Evolutionary conservation across 2,888 invertebrate species (phyloP), one percentile per base, ranked within the genome.

Genomic region (Heteromurus nitidus): DNA sequence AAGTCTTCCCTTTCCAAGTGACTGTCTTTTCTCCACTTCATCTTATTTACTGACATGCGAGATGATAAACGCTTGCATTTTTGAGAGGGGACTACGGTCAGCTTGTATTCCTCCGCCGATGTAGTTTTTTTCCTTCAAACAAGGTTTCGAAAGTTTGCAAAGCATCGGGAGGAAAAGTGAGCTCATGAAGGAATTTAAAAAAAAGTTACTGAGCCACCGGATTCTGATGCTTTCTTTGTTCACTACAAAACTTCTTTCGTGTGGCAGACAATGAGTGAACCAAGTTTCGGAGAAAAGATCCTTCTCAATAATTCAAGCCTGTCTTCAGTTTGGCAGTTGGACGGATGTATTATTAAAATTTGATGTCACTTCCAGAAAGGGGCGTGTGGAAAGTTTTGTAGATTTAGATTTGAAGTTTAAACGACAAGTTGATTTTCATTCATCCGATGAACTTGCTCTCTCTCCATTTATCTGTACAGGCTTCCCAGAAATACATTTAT

Each of bases 311-410:
- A 26, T 55, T 16, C 65, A 75, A 36, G 55, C 65, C 58, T 64
- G 67, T 53, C 68, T 47, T 30, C 58, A 58, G 58, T 47, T 69
- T 77, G 77, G 69, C 77, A 77, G 68, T 60, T 77, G 77, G 77
- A 62, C 69, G 69, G 69, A 69, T 77, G 60, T 31, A 60, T 47
- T 69, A 60, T 77, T 69, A 76, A 68, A 68, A 31, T 76, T 77
- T 77, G 20, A 65, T 42, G 55, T 74, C 55, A 65, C 26, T 65
- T 65, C 60, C 36, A 22, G 2, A n/a, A n/a, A n/a, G n/a, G n/a
- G n/a, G n/a, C n/a, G n/a, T n/a, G n/a, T n/a, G n/a, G 22, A n/a
- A 31, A 26, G 11, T 13, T 26, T 20, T 18, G 26, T 24, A 55
- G 55, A 30, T 26, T 53, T 58, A 20, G 22, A 20, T 31, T 24